Percentiles rank a stretch among this genome's conserved stretches.
These are phyloP conservation scores for Cancer borealis DNA, from an alignment of 2,888 invertebrate species.

Conservation along the genomic window DNA sequence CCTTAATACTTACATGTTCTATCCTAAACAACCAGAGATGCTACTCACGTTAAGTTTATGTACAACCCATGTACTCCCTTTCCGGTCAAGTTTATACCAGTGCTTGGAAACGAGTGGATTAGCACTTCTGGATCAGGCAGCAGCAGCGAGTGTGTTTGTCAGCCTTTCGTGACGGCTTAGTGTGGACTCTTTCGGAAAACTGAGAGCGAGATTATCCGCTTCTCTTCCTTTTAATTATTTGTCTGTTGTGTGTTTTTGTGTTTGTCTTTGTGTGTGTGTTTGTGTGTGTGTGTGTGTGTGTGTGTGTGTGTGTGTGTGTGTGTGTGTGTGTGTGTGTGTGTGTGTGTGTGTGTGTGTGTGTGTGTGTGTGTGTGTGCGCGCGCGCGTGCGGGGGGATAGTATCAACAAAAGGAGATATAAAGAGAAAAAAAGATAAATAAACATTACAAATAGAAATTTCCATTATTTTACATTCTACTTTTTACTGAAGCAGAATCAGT, in stretches of 20 bases:
- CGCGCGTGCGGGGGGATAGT: too few species aligned
- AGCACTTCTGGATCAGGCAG: too few species aligned
- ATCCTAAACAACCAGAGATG: not conserved
- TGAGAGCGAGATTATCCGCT: too few species aligned
- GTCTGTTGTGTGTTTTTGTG: not conserved
- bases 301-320: not conserved
- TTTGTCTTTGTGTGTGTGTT: not conserved
- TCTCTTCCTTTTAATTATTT: too few species aligned
- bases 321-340: not conserved
- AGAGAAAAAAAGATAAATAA: not conserved
- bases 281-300: too few species aligned
- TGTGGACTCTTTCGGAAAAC: too few species aligned
- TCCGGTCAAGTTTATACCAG: not conserved
- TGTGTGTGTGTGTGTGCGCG: too few species aligned
- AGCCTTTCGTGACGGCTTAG: not conserved
- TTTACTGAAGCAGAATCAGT: not conserved
- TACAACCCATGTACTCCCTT: not conserved
- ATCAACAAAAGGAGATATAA: too few species aligned
- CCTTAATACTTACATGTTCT: not conserved
- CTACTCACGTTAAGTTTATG: not conserved
- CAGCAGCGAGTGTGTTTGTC: too few species aligned
- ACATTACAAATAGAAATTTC: not conserved
- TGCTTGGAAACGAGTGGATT: too few species aligned
- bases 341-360: too few species aligned
- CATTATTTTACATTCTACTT: not conserved